Base-by-base conservation (phyloP, 1,140 invertebrate species). In the Bombus pyrosoma region DNA sequence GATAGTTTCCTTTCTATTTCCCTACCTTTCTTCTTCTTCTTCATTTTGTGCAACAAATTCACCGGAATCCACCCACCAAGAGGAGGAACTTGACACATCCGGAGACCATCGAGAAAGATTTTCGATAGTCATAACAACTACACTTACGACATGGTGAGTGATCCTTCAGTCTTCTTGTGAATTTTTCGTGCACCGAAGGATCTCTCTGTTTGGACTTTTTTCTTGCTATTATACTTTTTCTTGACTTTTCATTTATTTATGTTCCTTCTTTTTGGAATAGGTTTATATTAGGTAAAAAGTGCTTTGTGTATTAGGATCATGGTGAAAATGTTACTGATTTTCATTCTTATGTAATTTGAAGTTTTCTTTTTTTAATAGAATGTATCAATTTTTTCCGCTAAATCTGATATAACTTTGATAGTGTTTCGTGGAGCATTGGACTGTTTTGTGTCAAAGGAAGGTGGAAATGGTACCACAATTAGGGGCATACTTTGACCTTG, bases 91-190 rank as follows among this genome's bases (percentile, higher is more conserved):
- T 37, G 43, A 85, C 28, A 62, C 39, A 47, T 22, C 10, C 82
- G 25, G 22, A n/a, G 41, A 47, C 1, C 71, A 8, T 41, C 28
- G 72, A 34, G 12, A 10, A 39, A 47, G 10, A 22, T 25, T 34
- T 28, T 13, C 10, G 8, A 25, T 47, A 22, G 47, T 41, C 8
- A 73, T 10, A 73, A n/a, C 13, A n/a, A 10, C 53, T 13, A 43
- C 1, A 77, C 15, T 62, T 72, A 9, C 64, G 64, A 77, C 57
- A 90, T 89, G 89, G 89, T 90, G 85, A 90, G 89, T 89, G 85
- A 22, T 43, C n/a, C n/a, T n/a, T 59, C 2, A n/a, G 28, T 39
- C 13, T 37, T 22, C 22, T 34, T 71, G 32, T 41, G 4, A 39
- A 43, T 47, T 12, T 66, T 86, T 8, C 10, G 32, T 69, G 68